Conservation (phyloP, 64 coral and sea anemone species). For the Cladopsammia gracilis region DNA sequence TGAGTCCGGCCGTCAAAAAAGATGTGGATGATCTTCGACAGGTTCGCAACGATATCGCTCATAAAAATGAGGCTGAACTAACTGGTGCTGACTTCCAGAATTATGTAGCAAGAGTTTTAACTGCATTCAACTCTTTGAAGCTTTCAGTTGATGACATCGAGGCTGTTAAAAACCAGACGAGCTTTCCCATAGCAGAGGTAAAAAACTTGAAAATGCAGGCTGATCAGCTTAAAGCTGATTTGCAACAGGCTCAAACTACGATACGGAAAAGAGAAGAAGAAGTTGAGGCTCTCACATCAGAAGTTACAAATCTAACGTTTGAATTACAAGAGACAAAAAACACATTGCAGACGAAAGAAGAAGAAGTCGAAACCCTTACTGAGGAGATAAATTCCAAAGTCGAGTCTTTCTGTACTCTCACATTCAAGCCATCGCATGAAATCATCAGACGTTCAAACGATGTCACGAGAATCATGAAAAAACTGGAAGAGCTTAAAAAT, state of each 20-base stretch:
- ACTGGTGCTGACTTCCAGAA: background rate
- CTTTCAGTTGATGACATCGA: background rate
- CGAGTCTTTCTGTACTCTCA: background rate
- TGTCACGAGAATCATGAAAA: background rate
- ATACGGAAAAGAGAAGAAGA: too few relatives aligned
- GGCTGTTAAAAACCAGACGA: background rate
- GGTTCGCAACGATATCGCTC: background rate
- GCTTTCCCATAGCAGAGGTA: too few relatives aligned
- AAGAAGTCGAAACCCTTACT: too few relatives aligned
- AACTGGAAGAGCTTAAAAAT: background rate
- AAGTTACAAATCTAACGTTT: background rate
- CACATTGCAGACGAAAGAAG: background rate
- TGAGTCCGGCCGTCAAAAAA: background rate
- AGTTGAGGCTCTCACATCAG: too few relatives aligned
- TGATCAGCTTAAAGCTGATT: too few relatives aligned
- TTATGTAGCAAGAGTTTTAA: background rate
- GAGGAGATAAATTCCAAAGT: background rate
- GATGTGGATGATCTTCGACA: background rate
- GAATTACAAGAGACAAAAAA: background rate
- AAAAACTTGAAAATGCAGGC: too few relatives aligned
- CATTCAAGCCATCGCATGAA: background rate
- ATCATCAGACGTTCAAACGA: background rate
- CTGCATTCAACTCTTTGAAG: background rate
- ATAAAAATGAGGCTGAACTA: background rate
- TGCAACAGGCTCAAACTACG: too few relatives aligned